These are phyloP conservation scores for Cyanoramphus novaezelandiae DNA, from an alignment of 2,113 vertebrate genomes.

Conservation along the genomic window DNA sequence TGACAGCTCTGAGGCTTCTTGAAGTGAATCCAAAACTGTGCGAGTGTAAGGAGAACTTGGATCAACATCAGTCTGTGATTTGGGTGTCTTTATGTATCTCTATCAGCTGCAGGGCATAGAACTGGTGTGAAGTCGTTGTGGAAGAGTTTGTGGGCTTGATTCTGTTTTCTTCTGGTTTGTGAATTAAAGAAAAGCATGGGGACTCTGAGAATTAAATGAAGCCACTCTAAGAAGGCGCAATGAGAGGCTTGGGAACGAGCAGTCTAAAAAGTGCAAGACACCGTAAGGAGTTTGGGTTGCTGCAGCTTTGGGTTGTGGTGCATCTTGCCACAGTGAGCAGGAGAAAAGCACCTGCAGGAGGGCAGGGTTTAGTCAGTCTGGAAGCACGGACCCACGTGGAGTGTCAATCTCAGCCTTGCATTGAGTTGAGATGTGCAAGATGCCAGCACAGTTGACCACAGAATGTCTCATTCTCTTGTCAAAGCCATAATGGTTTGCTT, in stretches of 20 bases:
- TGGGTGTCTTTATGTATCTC: neutral
- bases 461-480: neutral
- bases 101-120: neutral
- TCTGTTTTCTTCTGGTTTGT: neutral
- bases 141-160: neutral
- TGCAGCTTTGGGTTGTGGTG: neutral
- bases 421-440: neutral
- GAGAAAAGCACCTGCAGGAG: neutral
- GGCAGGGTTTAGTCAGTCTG: neutral
- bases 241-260: neutral
- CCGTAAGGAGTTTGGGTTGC: neutral
- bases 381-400: neutral
- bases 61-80: neutral
- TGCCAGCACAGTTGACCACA: neutral
- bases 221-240: neutral
- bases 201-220: neutral
- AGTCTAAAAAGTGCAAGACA: neutral
- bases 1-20: neutral
- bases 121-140: neutral
- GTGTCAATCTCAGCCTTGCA: neutral
- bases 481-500: neutral
- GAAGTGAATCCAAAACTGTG: neutral
- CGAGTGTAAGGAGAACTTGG: neutral
- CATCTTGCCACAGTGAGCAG: neutral
- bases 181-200: neutral